These are phyloP conservation scores for Philotrypesis tridentata DNA, from an alignment of 1,140 invertebrate genomes.

Conservation along the genomic window DNA sequence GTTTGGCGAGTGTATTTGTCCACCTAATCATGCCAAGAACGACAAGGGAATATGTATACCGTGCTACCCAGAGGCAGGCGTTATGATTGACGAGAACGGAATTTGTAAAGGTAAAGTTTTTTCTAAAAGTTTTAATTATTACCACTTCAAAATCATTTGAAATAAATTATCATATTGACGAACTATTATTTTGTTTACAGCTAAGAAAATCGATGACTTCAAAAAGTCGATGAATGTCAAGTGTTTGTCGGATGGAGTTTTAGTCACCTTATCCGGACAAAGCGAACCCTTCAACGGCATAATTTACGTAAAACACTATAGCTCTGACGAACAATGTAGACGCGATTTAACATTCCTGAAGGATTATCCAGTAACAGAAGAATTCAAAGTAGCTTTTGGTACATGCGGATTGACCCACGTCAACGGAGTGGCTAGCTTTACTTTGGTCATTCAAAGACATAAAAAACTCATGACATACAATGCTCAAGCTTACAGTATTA, in stretches of 20 bases:
- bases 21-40: conserved; percentile 82
- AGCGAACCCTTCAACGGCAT: conserved; percentile 91
- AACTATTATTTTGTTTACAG: not conserved
- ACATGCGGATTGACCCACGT: conserved; percentile 93
- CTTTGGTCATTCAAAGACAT: conserved; percentile 95
- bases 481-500: conserved; percentile 95
- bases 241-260: conserved; percentile 93
- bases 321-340: conserved; percentile 92
- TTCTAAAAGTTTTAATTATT: not conserved
- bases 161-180: not conserved
- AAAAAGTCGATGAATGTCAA: conserved; percentile 89
- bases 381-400: conserved; percentile 94
- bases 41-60: conserved; percentile 84
- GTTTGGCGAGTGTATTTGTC: conserved; percentile 83
- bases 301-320: conserved; percentile 94
- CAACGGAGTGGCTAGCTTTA: conserved; percentile 93
- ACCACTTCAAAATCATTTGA: not conserved
- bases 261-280: conserved; percentile 80
- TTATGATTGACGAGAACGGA: conserved; percentile 42
- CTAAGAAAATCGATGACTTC: conserved; percentile 77
- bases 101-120: conserved; percentile 38
- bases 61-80: conserved; percentile 40
- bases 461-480: conserved; percentile 95
- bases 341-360: conserved; percentile 65
- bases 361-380: conserved; percentile 74